A percentile compares a stretch with the other conserved stretches of the same genome.
These are phyloP conservation scores for Tridacna gigas DNA, from an alignment of 2,888 invertebrate species.

Conservation along the genomic window DNA sequence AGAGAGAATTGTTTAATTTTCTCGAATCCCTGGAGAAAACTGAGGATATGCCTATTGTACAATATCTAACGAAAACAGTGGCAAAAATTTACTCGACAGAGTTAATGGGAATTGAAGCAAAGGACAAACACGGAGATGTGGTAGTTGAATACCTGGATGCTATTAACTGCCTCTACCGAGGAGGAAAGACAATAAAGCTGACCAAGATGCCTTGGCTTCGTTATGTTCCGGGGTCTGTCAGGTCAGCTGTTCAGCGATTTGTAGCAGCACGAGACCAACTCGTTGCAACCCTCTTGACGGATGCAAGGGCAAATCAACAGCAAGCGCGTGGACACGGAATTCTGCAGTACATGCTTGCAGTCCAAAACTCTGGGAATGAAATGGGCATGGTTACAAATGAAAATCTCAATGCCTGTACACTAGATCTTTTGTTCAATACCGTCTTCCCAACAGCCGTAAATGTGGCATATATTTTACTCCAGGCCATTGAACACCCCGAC, in stretches of 20 bases:
- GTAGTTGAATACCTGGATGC: neutral
- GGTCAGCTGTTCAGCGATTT: neutral
- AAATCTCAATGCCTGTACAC: neutral
- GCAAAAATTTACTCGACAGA: neutral
- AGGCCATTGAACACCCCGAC: constrained; percentile 3
- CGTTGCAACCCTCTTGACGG: neutral
- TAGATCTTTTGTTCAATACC: constrained; percentile 11
- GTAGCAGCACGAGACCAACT: neutral
- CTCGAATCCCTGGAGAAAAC: neutral
- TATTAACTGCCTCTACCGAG: neutral
- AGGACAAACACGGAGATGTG: constrained; percentile 1
- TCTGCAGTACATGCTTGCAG: neutral
- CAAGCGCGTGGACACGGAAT: neutral
- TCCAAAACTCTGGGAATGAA: neutral
- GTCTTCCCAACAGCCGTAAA: neutral
- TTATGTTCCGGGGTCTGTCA: neutral
- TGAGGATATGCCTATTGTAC: neutral
- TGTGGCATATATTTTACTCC: neutral
- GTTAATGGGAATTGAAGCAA: neutral
- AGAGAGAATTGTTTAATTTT: neutral
- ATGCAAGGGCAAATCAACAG: neutral
- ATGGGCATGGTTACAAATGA: neutral
- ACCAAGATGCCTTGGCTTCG: neutral
- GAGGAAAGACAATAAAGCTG: neutral
- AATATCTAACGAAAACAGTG: neutral